These are phyloP conservation scores for Drosophila teissieri DNA, from an alignment of 1,140 invertebrate genomes.

Conservation along the genomic window DNA sequence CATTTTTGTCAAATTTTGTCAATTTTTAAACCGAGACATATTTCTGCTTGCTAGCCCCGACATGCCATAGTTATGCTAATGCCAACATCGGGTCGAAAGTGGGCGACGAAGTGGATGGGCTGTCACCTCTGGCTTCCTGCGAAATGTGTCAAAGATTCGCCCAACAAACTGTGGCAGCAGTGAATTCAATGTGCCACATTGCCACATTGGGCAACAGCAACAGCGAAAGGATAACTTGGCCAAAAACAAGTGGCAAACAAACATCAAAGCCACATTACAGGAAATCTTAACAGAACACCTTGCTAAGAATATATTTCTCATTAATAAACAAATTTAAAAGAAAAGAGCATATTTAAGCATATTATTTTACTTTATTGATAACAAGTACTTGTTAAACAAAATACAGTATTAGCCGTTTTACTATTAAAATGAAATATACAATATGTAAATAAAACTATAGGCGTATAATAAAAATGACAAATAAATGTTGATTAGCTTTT, in stretches of 20 bases:
- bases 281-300: neutral
- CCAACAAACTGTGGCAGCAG: constrained; percentile 16
- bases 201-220: constrained; percentile 26
- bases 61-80: constrained; percentile 59
- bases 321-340: neutral
- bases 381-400: too few relatives aligned
- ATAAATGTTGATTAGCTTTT: neutral
- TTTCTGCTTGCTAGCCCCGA: constrained; percentile 17
- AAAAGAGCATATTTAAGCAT: neutral
- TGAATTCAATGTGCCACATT: constrained; percentile 18
- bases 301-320: neutral
- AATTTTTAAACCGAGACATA: constrained; percentile 35
- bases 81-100: constrained; percentile 1
- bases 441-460: too few relatives aligned
- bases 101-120: neutral
- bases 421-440: too few relatives aligned
- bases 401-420: too few relatives aligned
- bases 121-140: constrained; percentile 15
- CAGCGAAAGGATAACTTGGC: constrained; percentile 28
- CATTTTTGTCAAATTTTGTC: constrained; percentile 38
- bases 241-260: constrained; percentile 38
- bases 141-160: constrained; percentile 35
- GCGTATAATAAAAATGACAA: too few relatives aligned
- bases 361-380: too few relatives aligned
- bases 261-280: constrained; percentile 29